Evolutionary conservation across 2,888 invertebrate genomes (phyloP).

Genomic region (Blomia tropicalis): DNA sequence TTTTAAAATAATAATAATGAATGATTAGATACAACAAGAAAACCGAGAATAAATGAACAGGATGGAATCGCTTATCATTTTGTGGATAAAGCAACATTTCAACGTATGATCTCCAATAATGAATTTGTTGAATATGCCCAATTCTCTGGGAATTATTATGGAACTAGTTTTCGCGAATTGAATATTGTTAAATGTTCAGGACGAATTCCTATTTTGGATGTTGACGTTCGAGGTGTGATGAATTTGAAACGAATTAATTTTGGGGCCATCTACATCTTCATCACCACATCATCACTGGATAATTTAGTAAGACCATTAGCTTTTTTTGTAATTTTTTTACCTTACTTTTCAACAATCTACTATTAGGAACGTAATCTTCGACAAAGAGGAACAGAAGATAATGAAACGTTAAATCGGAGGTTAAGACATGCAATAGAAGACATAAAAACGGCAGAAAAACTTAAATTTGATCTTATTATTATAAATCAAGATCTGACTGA

Average conservation of each 20-base stretch:
- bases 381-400: conserved; percentile 17
- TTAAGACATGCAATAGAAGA: conserved; percentile 14
- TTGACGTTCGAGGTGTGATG: conserved; percentile 84
- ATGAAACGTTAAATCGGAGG: neutral
- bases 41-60: conserved; percentile 39
- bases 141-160: conserved; percentile 85
- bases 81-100: conserved; percentile 56
- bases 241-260: conserved; percentile 60
- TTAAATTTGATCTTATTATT: conserved; percentile 19
- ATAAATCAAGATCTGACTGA: conserved; percentile 2
- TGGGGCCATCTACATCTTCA: conserved; percentile 66
- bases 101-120: conserved; percentile 51
- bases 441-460: conserved; percentile 6
- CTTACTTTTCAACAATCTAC: no score
- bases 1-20: neutral
- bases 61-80: conserved; percentile 63
- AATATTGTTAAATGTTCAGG: conserved; percentile 52
- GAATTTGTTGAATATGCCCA: conserved; percentile 79
- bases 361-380: conserved; percentile 17
- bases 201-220: conserved; percentile 76
- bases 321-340: neutral
- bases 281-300: conserved; percentile 56
- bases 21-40: conserved; percentile 39
- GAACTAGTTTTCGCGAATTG: conserved; percentile 51
- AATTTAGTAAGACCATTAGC: conserved; percentile 27